phyloP scores from a whole-genome alignment of 2,888 invertebrate genomes.

The Erebia palarica region DNA sequence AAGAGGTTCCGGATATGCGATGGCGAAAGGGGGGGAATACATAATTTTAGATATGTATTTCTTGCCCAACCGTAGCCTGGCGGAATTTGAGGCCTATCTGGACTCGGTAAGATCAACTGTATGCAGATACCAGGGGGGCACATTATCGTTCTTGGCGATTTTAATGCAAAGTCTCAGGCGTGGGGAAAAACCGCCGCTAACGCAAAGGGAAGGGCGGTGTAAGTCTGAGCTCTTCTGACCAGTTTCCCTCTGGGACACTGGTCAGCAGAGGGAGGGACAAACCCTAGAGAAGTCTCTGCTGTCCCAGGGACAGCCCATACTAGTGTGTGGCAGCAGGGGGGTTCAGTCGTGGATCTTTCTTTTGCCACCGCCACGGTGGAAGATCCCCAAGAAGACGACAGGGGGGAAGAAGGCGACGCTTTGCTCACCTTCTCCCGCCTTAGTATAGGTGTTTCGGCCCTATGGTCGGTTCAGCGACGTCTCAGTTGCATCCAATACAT shows the following conservation, averaged over 20 bases:
- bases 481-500: too few relatives aligned
- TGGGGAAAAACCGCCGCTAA: neutral
- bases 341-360: neutral
- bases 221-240: neutral
- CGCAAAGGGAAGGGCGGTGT: neutral
- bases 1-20: neutral
- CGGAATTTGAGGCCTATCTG: neutral
- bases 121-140: neutral
- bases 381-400: too few relatives aligned
- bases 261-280: too few relatives aligned
- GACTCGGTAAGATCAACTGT: neutral
- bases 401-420: too few relatives aligned
- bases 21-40: neutral
- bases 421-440: too few relatives aligned
- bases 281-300: too few relatives aligned
- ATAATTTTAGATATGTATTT: neutral
- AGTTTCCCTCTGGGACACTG: too few relatives aligned
- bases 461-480: too few relatives aligned
- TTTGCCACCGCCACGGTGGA: constrained; percentile 6
- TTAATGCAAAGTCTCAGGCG: neutral
- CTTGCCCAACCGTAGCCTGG: neutral
- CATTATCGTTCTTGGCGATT: neutral
- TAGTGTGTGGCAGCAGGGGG: constrained; percentile 3
- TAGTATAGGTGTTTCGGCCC: too few relatives aligned
- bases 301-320: neutral